Evolutionary conservation across 2,888 invertebrate genomes (phyloP).

Genomic region (Silvanus unidentatus): DNA sequence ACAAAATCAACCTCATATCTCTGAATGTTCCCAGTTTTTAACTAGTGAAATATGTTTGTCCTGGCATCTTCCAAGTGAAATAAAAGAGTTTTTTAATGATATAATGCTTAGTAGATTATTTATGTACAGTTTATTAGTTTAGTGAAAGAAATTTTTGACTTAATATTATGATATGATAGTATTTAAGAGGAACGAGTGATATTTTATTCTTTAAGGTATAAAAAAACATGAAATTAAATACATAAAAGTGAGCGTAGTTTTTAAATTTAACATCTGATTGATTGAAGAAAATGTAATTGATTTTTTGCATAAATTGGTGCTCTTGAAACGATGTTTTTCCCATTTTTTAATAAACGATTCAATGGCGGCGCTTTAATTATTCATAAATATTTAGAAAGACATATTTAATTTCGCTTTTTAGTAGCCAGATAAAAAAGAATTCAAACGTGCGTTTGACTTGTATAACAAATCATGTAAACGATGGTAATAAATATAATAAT

Average conservation of each 20-base stretch:
- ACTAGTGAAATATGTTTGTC: conserved; percentile 17
- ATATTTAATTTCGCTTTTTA: too few relatives aligned
- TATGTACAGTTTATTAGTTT: conserved; percentile 36
- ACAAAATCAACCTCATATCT: conserved; percentile 25
- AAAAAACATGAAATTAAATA: conserved; percentile 20
- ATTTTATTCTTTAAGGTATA: conserved; percentile 30
- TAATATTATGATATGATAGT: conserved; percentile 3
- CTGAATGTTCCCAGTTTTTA: conserved; percentile 18
- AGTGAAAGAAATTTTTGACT: conserved; percentile 11
- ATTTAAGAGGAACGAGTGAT: conserved; percentile 31
- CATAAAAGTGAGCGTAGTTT: conserved; percentile 7
- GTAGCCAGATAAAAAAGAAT: too few relatives aligned
- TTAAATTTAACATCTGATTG: too few relatives aligned
- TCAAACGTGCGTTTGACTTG: too few relatives aligned
- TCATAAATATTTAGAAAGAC: too few relatives aligned
- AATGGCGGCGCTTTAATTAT: too few relatives aligned
- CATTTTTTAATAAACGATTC: too few relatives aligned
- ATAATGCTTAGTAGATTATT: conserved; percentile 15
- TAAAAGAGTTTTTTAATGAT: conserved; percentile 10
- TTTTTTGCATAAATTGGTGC: too few relatives aligned
- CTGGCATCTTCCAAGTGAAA: conserved; percentile 16
- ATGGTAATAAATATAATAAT: conserved; percentile 9
- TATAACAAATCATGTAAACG: not conserved
- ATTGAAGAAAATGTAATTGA: too few relatives aligned
- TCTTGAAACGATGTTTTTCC: too few relatives aligned